Evolutionary conservation across 2,888 invertebrate species (phyloP).

Genomic region (Malachius bipustulatus): DNA sequence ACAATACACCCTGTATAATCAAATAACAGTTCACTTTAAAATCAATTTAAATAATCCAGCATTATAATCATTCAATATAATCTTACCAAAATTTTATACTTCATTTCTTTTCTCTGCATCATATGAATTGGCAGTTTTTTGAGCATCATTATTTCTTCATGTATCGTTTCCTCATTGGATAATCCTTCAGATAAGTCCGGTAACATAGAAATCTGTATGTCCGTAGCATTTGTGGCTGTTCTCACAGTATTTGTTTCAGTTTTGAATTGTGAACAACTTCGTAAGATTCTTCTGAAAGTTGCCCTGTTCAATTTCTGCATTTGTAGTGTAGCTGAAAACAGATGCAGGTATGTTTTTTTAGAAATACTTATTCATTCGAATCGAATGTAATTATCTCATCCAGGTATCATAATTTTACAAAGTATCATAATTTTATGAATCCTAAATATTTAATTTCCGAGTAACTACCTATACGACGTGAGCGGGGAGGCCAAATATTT

Average conservation of each 20-base stretch:
- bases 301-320: slow-evolving; percentile 44
- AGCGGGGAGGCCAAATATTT: no score
- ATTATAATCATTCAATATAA: no score
- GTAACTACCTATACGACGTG: no score
- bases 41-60: no score
- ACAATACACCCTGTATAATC: no score
- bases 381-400: no score
- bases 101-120: slow-evolving; percentile 69
- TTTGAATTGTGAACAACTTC: slow-evolving; percentile 42
- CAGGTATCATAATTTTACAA: no score
- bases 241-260: slow-evolving; percentile 42
- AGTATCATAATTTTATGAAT: no score
- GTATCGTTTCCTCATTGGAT: slow-evolving; percentile 69
- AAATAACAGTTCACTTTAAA: no score
- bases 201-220: slow-evolving; percentile 65
- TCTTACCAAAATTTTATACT: slow-evolving; percentile 64
- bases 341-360: no score
- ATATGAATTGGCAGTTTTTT: slow-evolving; percentile 75
- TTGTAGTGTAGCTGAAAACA: slow-evolving; percentile 48
- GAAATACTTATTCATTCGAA: no score
- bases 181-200: slow-evolving; percentile 75
- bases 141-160: slow-evolving; percentile 79
- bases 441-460: no score
- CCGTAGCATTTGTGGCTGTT: slow-evolving; percentile 43
- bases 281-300: slow-evolving; percentile 42